phyloP scores from a whole-genome alignment of 2,113 vertebrate species.

The Callipepla californica region DNA sequence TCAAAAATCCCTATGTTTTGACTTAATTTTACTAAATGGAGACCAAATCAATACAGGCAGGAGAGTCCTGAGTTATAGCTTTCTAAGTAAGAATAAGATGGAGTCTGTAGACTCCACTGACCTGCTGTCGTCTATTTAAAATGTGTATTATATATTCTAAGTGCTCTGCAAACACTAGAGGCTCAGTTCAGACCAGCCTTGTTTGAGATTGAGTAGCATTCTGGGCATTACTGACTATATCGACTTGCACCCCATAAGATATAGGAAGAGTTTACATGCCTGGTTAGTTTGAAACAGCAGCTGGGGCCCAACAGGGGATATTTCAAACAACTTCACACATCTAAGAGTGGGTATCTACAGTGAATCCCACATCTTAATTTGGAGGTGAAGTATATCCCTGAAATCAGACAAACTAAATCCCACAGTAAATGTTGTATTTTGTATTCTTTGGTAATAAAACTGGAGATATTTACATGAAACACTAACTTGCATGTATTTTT shows the following conservation, averaged over 20 bases:
- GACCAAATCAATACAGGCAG: background rate
- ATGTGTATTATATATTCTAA: background rate
- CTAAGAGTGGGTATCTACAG: background rate
- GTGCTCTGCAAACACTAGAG: background rate
- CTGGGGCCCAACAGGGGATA: background rate
- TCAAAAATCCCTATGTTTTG: constrained; percentile 1
- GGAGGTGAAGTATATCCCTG: background rate
- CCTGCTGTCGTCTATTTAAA: background rate
- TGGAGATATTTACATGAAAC: background rate
- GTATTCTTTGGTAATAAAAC: background rate
- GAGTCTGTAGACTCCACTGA: background rate
- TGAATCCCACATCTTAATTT: background rate
- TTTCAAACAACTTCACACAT: background rate
- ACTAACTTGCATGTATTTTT: background rate
- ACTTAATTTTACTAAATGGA: background rate
- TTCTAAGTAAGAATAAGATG: background rate
- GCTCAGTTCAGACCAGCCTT: background rate
- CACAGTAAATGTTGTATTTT: background rate
- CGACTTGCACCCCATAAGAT: background rate
- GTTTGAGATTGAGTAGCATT: background rate
- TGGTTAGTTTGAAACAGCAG: background rate
- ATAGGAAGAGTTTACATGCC: background rate
- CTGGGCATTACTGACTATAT: background rate
- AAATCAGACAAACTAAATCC: background rate
- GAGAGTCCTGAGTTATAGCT: background rate